A percentile compares a stretch with the other conserved stretches of the same genome.
These are phyloP conservation scores for Myripristis murdjan DNA, from an alignment of 2,797 vertebrate genomes.

Conservation along the genomic window DNA sequence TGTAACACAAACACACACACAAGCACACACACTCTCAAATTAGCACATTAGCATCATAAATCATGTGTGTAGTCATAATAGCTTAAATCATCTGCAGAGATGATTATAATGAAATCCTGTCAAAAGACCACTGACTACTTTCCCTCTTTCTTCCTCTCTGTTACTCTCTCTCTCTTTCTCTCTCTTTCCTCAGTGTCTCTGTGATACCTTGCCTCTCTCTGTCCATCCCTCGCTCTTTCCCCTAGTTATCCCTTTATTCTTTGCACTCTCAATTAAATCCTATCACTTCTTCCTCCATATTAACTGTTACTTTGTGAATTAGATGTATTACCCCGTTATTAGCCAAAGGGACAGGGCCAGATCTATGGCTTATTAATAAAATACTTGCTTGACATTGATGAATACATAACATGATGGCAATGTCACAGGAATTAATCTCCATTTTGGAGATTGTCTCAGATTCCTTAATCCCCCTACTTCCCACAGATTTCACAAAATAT, in stretches of 20 bases:
- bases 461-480: constrained; percentile 82
- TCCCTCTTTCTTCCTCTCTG: constrained; percentile 9
- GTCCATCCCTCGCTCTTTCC: background rate
- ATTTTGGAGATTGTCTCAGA: constrained; percentile 74
- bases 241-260: background rate
- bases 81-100: constrained; percentile 59
- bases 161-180: background rate
- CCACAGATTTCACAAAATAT: constrained; percentile 71
- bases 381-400: constrained; percentile 81
- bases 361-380: constrained; percentile 81
- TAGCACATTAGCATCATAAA: constrained; percentile 47
- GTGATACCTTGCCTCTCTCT: background rate
- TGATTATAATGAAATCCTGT: constrained; percentile 72
- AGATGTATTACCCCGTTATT: constrained; percentile 76
- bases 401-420: constrained; percentile 78
- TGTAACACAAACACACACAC: background rate
- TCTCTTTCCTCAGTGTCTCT: constrained; percentile 1
- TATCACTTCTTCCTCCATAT: constrained; percentile 61
- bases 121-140: constrained; percentile 52
- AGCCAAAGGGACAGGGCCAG: constrained; percentile 57
- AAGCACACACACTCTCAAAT: constrained; percentile 4
- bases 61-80: constrained; percentile 51
- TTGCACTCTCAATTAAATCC: constrained; percentile 54
- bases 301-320: constrained; percentile 78
- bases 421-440: constrained; percentile 79